Evolutionary conservation across 1,140 invertebrate genomes (phyloP), one percentile per base, ranked within the genome.

Genomic region (Drosophila lacertosa): DNA sequence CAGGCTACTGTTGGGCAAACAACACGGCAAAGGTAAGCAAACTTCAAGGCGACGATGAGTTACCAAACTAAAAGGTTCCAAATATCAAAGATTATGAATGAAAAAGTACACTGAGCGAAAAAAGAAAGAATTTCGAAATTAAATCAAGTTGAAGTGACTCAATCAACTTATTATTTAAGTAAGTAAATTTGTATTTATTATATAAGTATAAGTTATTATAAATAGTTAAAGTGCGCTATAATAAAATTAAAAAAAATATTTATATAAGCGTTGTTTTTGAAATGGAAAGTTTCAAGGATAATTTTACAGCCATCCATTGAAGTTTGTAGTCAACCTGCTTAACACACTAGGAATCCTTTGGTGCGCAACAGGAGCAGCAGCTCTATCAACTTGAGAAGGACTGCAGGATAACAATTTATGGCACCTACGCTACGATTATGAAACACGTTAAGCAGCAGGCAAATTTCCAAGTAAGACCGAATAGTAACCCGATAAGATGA

Each of bases 341-440:
- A 0, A n/a, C 35, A 15, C 51, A 10, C 20, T 26, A 32, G 29
- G 29, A 42, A 69, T 67, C 26, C 6, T 24, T 48, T 32, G 47
- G 22, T 48, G 59, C 32, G 18, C 47, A 50, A 29, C 58, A 64
- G 64, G 60, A 74, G 47, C 79, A 79, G 71, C 62, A 79, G 77
- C 77, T 53, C 48, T 55, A 55, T 71, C 77, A 51, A 68, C 65
- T 77, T 65, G 67, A 84, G 39, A 32, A 44, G 33, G 65, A 70
- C 45, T 73, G 63, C 48, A 42, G 54, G 35, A 40, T 37, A 50
- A 74, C n/a, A n/a, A 82, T 82, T 82, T 82, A 81, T 82, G 78
- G 65, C 78, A 77, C 57, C 72, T 74, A 65, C 59, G 55, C 72
- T 74, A 65, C 59, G 55, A 59, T 74, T 65, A 73, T 58, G 77